Percentiles rank a stretch among this genome's conserved stretches.
Evolutionary conservation across 2,888 invertebrate species (phyloP).

Genomic region (Rotaria sp.): DNA sequence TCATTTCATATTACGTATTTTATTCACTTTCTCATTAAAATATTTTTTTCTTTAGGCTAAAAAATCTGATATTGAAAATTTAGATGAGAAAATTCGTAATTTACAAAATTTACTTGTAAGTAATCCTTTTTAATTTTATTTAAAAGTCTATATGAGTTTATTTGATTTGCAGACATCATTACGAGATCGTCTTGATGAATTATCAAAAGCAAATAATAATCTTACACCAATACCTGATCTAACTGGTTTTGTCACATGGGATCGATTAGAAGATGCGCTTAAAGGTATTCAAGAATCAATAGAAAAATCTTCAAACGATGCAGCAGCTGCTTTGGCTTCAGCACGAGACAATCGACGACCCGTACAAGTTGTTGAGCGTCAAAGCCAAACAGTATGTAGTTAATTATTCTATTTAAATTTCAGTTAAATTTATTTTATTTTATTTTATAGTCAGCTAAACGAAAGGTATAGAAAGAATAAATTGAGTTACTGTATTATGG

Average conservation of each 20-base stretch:
- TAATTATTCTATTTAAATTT: not conserved
- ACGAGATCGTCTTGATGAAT: not conserved
- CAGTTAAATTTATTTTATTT: not conserved
- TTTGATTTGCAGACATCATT: not conserved
- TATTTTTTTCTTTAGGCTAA: not conserved
- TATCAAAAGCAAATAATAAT: not conserved
- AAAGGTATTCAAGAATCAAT: not conserved
- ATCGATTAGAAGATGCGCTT: slow-evolving; percentile 26
- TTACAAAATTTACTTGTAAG: slow-evolving; percentile 3
- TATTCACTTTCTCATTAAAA: not conserved
- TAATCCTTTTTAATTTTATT: not conserved
- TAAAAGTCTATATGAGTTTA: not conserved
- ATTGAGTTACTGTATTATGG: too few species aligned
- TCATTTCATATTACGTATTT: too few species aligned
- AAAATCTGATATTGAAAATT: not conserved
- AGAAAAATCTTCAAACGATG: not conserved
- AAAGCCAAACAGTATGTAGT: not conserved
- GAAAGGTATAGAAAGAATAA: not conserved
- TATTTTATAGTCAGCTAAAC: not conserved
- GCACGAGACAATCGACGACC: not conserved
- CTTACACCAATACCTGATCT: not conserved
- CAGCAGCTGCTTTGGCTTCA: not conserved
- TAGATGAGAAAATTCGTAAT: slow-evolving; percentile 18
- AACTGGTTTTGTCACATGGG: not conserved
- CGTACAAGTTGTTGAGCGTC: not conserved